Conservation (phyloP, 1,140 invertebrate species). For the Ooceraea biroi region DNA sequence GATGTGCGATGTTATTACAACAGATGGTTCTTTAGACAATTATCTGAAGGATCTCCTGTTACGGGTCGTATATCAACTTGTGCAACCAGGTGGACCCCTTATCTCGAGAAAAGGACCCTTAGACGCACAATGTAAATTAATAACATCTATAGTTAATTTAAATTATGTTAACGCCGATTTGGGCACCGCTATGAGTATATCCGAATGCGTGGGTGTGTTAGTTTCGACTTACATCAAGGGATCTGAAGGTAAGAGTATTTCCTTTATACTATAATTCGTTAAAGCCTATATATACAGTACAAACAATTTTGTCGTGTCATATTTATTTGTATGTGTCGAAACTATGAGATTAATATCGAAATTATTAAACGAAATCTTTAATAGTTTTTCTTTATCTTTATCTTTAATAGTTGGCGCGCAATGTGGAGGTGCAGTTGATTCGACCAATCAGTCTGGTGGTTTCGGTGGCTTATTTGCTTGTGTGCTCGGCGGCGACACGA, state of each 20-base stretch:
- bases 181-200: conserved; percentile 91
- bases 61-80: conserved; percentile 90
- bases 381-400: too few species aligned
- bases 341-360: neutral
- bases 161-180: conserved; percentile 90
- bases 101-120: conserved; percentile 91
- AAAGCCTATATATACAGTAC: neutral
- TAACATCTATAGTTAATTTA: conserved; percentile 89
- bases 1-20: conserved; percentile 89
- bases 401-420: conserved; percentile 79
- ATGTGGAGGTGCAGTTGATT: conserved; percentile 81
- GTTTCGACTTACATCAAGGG: conserved; percentile 83
- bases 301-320: too few species aligned
- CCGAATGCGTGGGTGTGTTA: conserved; percentile 89
- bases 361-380: neutral
- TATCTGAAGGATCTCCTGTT: conserved; percentile 90
- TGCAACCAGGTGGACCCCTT: conserved; percentile 90
- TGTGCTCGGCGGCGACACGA: conserved; percentile 88
- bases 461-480: conserved; percentile 90
- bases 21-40: conserved; percentile 87
- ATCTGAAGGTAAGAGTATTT: conserved; percentile 76
- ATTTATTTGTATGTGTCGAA: too few species aligned
- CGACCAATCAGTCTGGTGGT: conserved; percentile 79
- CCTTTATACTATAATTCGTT: neutral
- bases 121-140: conserved; percentile 92